phyloP scores from a whole-genome alignment of 2,888 invertebrate genomes.

The Pseudococcus viburni region DNA sequence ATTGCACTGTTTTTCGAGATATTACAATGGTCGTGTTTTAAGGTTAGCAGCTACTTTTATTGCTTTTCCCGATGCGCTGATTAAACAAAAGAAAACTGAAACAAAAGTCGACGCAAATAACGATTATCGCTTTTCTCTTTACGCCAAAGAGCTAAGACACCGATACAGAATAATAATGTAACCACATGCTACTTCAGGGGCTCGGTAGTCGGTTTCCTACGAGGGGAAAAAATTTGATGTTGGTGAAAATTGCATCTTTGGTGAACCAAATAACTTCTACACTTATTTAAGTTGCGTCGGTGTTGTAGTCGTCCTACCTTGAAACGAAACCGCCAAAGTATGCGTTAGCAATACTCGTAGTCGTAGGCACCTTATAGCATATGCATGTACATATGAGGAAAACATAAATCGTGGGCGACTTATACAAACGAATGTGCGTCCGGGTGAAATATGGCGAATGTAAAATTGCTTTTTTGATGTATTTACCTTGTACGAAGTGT shows the following conservation, averaged over 20 bases:
- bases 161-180: slow-evolving; percentile 19
- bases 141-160: not conserved
- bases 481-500: slow-evolving; percentile 43
- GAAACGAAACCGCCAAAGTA: too few relatives aligned
- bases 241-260: slow-evolving; percentile 27
- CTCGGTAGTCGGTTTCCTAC: not conserved
- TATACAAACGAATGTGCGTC: slow-evolving; percentile 36
- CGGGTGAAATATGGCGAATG: slow-evolving; percentile 24
- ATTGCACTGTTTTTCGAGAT: not conserved
- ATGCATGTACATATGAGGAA: slow-evolving; percentile 5
- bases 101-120: slow-evolving; percentile 48
- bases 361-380: not conserved
- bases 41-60: slow-evolving; percentile 36
- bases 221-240: not conserved
- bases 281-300: too few relatives aligned
- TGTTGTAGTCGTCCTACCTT: too few relatives aligned
- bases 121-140: slow-evolving; percentile 15
- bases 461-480: slow-evolving; percentile 43
- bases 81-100: slow-evolving; percentile 49
- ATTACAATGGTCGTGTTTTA: slow-evolving; percentile 33
- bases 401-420: slow-evolving; percentile 36
- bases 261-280: not conserved
- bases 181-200: not conserved
- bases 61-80: slow-evolving; percentile 26
- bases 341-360: too few relatives aligned